These are phyloP conservation scores for Channa argus DNA, from an alignment of 2,113 vertebrate species.

Conservation along the genomic window DNA sequence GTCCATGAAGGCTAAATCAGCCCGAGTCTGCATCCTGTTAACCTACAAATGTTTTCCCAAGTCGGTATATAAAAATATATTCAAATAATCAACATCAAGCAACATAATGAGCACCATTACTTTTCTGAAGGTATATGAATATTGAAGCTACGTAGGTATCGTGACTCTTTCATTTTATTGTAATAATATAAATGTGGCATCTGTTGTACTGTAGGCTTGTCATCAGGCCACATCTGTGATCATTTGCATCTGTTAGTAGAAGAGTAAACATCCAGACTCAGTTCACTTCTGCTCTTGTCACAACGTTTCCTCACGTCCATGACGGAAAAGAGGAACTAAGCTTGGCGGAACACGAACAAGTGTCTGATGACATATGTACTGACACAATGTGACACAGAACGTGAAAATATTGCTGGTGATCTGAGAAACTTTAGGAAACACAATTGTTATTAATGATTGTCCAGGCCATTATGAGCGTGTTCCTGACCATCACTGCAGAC, in stretches of 20 bases:
- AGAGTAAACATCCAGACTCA: neutral
- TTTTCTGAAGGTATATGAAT: too few relatives aligned
- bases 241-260: too few relatives aligned
- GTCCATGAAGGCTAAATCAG: slow-evolving; percentile 25
- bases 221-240: too few relatives aligned
- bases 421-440: neutral
- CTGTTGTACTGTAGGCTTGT: neutral
- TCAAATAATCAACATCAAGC: neutral
- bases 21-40: slow-evolving; percentile 27
- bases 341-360: neutral
- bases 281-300: slow-evolving; percentile 16
- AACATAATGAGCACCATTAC: neutral
- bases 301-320: slow-evolving; percentile 2
- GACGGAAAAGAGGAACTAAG: slow-evolving; percentile 23
- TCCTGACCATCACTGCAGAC: slow-evolving; percentile 20
- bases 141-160: too few relatives aligned
- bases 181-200: neutral
- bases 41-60: slow-evolving; percentile 9
- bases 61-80: neutral
- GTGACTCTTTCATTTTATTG: neutral
- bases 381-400: slow-evolving; percentile 9
- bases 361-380: slow-evolving; percentile 20
- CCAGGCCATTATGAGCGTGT: slow-evolving; percentile 6
- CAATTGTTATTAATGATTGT: slow-evolving; percentile 16
- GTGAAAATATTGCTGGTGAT: neutral